Base-by-base conservation (phyloP, 2,888 invertebrate species). In the Gryllus longicercus region DNA sequence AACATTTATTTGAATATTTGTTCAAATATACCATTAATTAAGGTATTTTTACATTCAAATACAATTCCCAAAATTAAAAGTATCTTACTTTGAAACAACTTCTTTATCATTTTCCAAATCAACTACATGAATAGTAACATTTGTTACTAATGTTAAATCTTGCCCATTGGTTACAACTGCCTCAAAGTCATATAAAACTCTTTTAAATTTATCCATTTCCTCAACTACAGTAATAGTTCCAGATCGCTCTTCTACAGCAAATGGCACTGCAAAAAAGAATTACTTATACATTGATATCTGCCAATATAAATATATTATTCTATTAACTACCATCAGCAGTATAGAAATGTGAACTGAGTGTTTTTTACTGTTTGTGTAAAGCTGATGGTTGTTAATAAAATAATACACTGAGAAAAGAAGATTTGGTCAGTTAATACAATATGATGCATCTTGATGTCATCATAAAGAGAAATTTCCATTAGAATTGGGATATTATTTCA, bases 161-260 rank as follows among this genome's bases (percentile, higher is more conserved):
- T 88, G 88, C 81, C 90, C 89, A 83, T 91, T 90, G 1, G 92
- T 92, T 0, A 95, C 96, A 11, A 95, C 92, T 0, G 95, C 94
- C 88, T 95, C 95, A 84, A 96, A 95, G 82, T 94, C 92, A 85
- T 94, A 96, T 74, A 91, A 87, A 4, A 91, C 89, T 51, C 92
- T 88, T 49, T 91, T 89, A 85, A 91, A 95, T 83, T 93, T 92
- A 1, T 91, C 88, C 75, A 95, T 87, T 81, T 93, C 92, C 51
- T 94, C 92, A 80, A 95, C 93, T 0, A 96, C 95, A 2, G 95
- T 95, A 77, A 96, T 95, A 0, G 95, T 94, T 8, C 96, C 96
- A 0, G 95, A 94, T 82, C 92, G 90, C 86, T 96, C 95, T 88
- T 96, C 96, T 49, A 96, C 95, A 5, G 95, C 96, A 87, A 96